Conservation (phyloP, 53 echinoderm and acorn worm species). For the Zoroaster sp. region DNA sequence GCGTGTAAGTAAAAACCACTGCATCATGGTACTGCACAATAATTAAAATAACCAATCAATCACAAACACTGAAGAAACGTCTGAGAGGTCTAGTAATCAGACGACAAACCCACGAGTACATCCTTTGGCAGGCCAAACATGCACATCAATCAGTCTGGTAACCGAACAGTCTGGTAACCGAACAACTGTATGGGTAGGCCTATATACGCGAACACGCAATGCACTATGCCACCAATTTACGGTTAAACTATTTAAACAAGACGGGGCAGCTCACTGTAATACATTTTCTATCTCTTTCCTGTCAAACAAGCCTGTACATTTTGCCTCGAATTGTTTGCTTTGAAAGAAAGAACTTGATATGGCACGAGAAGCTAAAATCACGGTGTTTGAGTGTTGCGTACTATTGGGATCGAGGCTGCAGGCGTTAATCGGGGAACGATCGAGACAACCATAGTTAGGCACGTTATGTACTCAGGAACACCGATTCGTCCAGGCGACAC, state of each 20-base stretch:
- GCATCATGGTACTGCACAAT: not conserved
- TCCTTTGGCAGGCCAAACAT: not conserved
- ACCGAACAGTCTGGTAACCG: not conserved
- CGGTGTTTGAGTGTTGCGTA: not conserved
- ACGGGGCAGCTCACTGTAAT: not conserved
- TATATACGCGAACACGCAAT: not conserved
- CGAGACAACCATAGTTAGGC: not conserved
- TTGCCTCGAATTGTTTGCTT: not conserved
- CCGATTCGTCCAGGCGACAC: not conserved
- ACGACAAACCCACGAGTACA: not conserved
- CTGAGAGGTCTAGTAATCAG: conserved; percentile 32
- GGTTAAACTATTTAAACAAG: not conserved
- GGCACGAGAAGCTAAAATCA: not conserved
- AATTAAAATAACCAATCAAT: conserved; percentile 10
- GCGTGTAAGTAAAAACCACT: conserved; percentile 16
- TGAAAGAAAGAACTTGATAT: not conserved
- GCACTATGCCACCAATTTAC: not conserved
- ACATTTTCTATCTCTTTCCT: not conserved
- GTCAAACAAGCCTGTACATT: not conserved
- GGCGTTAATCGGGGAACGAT: not conserved
- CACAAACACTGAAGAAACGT: conserved; percentile 11
- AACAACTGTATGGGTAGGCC: not conserved
- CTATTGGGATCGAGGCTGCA: not conserved
- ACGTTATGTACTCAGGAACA: not conserved
- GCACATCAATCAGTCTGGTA: not conserved